Conservation (phyloP, 1,140 invertebrate genomes). For the Trichoplusia ni region DNA sequence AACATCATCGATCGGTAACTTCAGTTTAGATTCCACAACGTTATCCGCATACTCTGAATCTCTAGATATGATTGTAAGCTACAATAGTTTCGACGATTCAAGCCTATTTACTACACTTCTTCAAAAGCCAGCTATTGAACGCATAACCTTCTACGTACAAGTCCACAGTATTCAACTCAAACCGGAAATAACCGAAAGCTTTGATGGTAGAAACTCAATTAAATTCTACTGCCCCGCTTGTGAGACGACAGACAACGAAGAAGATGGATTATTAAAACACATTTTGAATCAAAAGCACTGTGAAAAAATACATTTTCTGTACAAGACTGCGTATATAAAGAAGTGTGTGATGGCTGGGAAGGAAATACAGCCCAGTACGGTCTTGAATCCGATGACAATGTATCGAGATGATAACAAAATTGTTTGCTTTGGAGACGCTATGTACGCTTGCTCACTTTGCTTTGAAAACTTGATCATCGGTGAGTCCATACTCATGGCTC, state of each 20-base stretch:
- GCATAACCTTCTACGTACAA: conserved; percentile 73
- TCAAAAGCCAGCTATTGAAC: conserved; percentile 67
- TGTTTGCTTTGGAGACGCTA: conserved; percentile 73
- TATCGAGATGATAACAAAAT: conserved; percentile 77
- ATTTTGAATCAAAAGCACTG: conserved; percentile 68
- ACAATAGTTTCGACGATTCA: conserved; percentile 68
- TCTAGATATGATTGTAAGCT: conserved; percentile 65
- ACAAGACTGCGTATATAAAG: conserved; percentile 75
- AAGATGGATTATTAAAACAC: conserved; percentile 62
- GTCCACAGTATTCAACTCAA: conserved; percentile 69
- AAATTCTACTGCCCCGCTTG: conserved; percentile 64
- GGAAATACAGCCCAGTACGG: conserved; percentile 73
- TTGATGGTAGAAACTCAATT: conserved; percentile 53
- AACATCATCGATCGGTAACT: conserved; percentile 73
- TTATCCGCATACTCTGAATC: conserved; percentile 72
- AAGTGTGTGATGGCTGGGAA: conserved; percentile 65
- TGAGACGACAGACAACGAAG: conserved; percentile 54
- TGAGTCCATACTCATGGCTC: conserved; percentile 69
- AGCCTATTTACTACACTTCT: conserved; percentile 56
- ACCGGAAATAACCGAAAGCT: conserved; percentile 44
- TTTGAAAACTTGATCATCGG: conserved; percentile 71
- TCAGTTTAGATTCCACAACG: conserved; percentile 62
- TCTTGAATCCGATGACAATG: conserved; percentile 72
- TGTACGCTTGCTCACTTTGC: conserved; percentile 73
- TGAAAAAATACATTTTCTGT: conserved; percentile 73